Percentiles rank a stretch among this genome's conserved stretches.
phyloP scores from a whole-genome alignment of 2,797 vertebrate species.

The Phataginus tetradactyla region DNA sequence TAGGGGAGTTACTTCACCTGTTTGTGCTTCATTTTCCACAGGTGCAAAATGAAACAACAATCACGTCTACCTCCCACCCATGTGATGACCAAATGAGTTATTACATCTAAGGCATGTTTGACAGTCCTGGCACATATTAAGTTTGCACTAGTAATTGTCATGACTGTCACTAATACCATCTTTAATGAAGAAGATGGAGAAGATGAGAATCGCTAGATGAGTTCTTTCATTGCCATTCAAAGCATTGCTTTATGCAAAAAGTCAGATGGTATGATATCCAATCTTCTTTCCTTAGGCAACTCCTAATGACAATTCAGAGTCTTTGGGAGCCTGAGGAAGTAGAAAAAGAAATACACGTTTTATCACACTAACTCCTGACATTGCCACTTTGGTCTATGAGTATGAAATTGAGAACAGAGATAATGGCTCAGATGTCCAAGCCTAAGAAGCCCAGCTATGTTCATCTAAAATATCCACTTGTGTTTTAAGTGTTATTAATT shows the following conservation, averaged over 20 bases:
- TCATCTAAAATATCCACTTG: neutral
- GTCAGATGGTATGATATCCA: neutral
- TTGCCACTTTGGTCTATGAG: neutral
- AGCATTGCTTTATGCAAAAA: neutral
- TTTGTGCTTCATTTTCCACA: neutral
- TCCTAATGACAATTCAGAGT: neutral
- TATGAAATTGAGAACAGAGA: neutral
- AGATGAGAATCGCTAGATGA: neutral
- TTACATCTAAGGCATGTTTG: neutral
- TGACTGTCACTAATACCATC: neutral
- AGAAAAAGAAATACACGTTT: neutral
- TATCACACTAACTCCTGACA: neutral
- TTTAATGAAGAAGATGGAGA: neutral
- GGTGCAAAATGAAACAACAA: neutral
- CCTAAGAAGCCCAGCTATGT: neutral
- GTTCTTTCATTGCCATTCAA: neutral
- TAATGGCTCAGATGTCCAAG: neutral
- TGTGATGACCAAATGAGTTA: neutral
- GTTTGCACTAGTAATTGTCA: neutral
- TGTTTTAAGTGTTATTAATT: neutral
- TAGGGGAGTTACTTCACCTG: neutral
- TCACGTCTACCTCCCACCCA: neutral
- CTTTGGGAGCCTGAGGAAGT: neutral
- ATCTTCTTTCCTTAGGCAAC: neutral
- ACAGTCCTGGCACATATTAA: neutral